Base-by-base conservation (phyloP, 2,888 invertebrate genomes). In the Lordiphosa fenestrarum region DNA sequence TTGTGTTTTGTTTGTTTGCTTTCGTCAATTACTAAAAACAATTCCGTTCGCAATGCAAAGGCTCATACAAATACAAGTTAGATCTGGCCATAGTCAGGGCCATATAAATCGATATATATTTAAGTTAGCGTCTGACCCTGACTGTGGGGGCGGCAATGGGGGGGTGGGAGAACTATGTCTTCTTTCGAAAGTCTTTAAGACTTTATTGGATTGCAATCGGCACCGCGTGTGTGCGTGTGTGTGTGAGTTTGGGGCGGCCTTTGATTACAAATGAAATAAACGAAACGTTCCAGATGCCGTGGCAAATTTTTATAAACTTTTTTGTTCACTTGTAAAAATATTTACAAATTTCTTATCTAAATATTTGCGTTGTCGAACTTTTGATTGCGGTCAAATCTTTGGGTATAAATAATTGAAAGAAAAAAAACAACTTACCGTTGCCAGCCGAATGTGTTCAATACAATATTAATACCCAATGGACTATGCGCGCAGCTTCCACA, bases 191-290 rank as follows among this genome's bases (percentile, higher is more conserved):
- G 81, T 56, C 66, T 76, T 73, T 36, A 62, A 73, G 71, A 55
- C 68, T 63, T 65, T 76, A 62, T 70, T 57, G 50, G 30, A 54
- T 70, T 66, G 51, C 59, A 36, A 52, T 52, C 59, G 51, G 54
- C 47, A 37, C 54, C 47, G 15, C 55, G 60, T 53, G 73, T 69
- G 23, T 23, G 23, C 6, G 23, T 63, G 60, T 62, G 53, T 69
- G 46, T 65, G 65, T 71, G n/a, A n/a, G 52, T 15, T 15, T 15
- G 56, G 44, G 54, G 55, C 33, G 40, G 41, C 50, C 71, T 82
- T 84, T 82, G 80, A 80, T 80, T 80, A 75, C 78, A 84, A 80
- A 84, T 72, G 78, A 78, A 80, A 84, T 68, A 84, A 84, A 69
- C 78, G 75, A 80, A 84, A 78, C 74, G 10, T 75, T 78, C 84